phyloP scores from a whole-genome alignment of 2,797 vertebrate genomes.

The Rhabdophis nuchalis region DNA sequence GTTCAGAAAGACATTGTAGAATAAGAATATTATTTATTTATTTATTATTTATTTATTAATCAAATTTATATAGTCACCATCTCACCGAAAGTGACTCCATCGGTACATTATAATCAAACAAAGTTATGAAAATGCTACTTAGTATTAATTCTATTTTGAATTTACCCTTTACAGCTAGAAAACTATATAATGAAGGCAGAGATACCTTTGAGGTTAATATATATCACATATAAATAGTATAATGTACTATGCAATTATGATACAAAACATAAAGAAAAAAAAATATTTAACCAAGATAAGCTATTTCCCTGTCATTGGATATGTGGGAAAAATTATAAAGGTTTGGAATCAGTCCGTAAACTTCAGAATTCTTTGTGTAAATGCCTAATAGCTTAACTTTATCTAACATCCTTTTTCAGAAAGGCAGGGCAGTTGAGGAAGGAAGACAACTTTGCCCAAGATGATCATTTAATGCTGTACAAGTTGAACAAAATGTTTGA shows the following conservation, averaged over 20 bases:
- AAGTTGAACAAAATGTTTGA: slow-evolving; percentile 56
- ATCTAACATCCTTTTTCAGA: slow-evolving; percentile 35
- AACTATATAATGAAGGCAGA: not conserved
- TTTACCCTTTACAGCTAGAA: not conserved
- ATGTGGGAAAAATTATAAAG: not conserved
- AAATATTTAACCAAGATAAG: not conserved
- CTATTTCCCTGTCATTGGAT: not conserved
- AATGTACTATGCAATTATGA: not conserved
- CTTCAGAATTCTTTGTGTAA: not conserved
- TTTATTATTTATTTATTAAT: not conserved
- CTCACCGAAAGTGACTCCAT: not conserved
- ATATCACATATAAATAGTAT: not conserved
- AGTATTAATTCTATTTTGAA: not conserved
- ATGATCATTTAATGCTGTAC: slow-evolving; percentile 52
- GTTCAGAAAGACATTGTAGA: not conserved
- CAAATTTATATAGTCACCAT: not conserved
- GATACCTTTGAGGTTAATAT: not conserved
- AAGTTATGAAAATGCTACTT: not conserved
- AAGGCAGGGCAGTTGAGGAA: slow-evolving; percentile 40
- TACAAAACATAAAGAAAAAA: not conserved
- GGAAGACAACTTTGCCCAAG: slow-evolving; percentile 38
- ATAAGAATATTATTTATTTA: not conserved
- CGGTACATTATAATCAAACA: not conserved
- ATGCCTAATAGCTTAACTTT: slow-evolving; percentile 11
- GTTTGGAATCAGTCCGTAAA: not conserved